phyloP scores from a whole-genome alignment of 2,113 vertebrate species.

The Oncorhynchus gorbuscha region DNA sequence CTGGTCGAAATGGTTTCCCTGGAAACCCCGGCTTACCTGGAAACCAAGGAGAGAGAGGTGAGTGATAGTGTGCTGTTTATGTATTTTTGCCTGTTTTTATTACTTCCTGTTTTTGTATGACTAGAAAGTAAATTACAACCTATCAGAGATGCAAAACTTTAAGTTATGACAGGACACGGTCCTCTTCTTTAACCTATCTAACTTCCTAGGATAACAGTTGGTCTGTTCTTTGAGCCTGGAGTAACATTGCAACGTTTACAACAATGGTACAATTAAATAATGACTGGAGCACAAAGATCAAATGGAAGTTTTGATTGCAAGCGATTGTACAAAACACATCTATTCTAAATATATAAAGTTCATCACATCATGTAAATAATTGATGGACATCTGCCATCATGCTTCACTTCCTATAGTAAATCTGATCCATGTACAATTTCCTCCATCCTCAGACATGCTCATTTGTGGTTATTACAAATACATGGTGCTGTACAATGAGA shows the following conservation, averaged over 20 bases:
- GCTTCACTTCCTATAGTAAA: neutral
- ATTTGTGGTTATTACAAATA: neutral
- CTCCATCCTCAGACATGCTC: neutral
- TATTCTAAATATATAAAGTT: neutral
- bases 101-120: neutral
- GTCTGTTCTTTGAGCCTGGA: no score
- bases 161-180: no score
- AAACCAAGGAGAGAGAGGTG: constrained; percentile 90
- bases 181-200: no score
- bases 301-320: neutral
- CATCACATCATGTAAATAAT: no score
- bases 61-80: neutral
- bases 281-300: neutral
- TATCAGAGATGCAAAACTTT: neutral
- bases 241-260: neutral
- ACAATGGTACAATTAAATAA: neutral
- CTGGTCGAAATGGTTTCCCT: constrained; percentile 87
- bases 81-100: neutral
- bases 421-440: neutral
- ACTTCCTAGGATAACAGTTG: no score
- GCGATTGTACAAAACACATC: neutral
- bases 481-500: neutral
- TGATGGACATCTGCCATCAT: neutral
- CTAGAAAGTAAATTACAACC: neutral
- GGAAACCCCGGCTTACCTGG: constrained; percentile 89